Percentiles rank a stretch among this genome's conserved stretches.
Evolutionary conservation across 2,888 invertebrate species (phyloP).

Genomic region (Drosophila mercatorum): DNA sequence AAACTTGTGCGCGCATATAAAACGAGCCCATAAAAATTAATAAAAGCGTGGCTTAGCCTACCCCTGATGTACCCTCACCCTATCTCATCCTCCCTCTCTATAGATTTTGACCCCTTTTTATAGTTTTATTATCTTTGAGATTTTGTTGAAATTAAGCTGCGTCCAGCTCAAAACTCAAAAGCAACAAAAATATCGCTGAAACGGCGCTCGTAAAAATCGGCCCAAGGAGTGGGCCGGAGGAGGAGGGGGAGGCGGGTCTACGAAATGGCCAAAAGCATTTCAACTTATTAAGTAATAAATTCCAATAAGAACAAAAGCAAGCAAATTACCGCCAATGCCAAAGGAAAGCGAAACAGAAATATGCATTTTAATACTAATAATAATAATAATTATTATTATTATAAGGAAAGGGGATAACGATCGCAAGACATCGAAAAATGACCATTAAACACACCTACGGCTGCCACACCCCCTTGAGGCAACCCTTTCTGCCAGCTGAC

Average conservation of each 20-base stretch:
- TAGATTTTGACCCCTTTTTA: constrained; percentile 53
- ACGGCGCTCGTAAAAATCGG: constrained; percentile 70
- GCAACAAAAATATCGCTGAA: constrained; percentile 57
- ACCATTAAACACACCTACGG: constrained; percentile 79
- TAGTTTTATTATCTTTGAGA: constrained; percentile 69
- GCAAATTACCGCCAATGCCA: constrained; percentile 24
- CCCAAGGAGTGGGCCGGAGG: not conserved
- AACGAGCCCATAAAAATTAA: constrained; percentile 74
- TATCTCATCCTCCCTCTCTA: not conserved
- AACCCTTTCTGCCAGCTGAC: constrained; percentile 51
- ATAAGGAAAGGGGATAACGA: constrained; percentile 69
- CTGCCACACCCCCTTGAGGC: constrained; percentile 29
- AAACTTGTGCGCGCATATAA: constrained; percentile 61
- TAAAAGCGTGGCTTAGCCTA: constrained; percentile 54
- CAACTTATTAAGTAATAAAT: constrained; percentile 79
- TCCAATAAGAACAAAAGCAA: constrained; percentile 69
- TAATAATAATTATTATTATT: constrained; percentile 55
- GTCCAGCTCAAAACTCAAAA: constrained; percentile 44
- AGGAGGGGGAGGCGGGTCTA: not conserved
- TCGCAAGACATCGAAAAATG: constrained; percentile 76
- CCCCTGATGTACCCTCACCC: not conserved
- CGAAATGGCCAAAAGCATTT: constrained; percentile 54
- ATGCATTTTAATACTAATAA: constrained; percentile 57
- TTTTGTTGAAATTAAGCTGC: constrained; percentile 32
- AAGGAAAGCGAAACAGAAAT: constrained; percentile 18